These are phyloP conservation scores for Tenebrio molitor DNA, from an alignment of 1,140 invertebrate genomes.

Conservation along the genomic window DNA sequence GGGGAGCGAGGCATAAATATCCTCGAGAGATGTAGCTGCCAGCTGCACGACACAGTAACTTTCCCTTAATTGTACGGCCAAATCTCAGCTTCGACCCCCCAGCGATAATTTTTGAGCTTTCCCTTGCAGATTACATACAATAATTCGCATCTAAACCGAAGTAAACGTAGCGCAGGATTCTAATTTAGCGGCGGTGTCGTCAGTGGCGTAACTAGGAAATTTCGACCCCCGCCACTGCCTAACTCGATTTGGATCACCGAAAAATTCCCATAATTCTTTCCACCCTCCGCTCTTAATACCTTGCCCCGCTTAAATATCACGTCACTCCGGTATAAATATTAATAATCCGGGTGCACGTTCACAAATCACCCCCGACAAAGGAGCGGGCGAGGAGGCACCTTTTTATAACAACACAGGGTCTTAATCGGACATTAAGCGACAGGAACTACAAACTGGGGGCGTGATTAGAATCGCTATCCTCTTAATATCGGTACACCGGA, in stretches of 20 bases:
- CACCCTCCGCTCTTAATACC: slow-evolving; percentile 26
- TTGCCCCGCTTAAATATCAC: slow-evolving; percentile 35
- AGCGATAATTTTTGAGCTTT: slow-evolving; percentile 20
- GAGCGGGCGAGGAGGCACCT: background rate
- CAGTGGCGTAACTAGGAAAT: too few relatives aligned
- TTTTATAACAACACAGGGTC: slow-evolving; percentile 9
- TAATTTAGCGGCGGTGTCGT: too few relatives aligned
- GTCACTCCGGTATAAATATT: slow-evolving; percentile 42
- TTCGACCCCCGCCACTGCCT: too few relatives aligned
- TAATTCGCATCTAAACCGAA: slow-evolving; percentile 22
- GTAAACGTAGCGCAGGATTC: background rate
- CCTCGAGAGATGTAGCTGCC: slow-evolving; percentile 23
- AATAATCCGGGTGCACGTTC: slow-evolving; percentile 26
- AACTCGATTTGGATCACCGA: background rate
- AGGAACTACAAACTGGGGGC: slow-evolving; percentile 7
- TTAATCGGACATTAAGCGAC: slow-evolving; percentile 21
- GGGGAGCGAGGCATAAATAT: slow-evolving; percentile 22
- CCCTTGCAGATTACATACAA: slow-evolving; percentile 20
- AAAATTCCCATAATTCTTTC: slow-evolving; percentile 25
- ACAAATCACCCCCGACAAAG: slow-evolving; percentile 24
- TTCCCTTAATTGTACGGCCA: slow-evolving; percentile 30
- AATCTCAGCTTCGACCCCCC: slow-evolving; percentile 17
- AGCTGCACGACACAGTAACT: slow-evolving; percentile 21
- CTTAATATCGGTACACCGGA: slow-evolving; percentile 21
- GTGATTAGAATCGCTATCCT: slow-evolving; percentile 17